Evolutionary conservation across 2,888 invertebrate species (phyloP).

Genomic region (Cephus pulcher): DNA sequence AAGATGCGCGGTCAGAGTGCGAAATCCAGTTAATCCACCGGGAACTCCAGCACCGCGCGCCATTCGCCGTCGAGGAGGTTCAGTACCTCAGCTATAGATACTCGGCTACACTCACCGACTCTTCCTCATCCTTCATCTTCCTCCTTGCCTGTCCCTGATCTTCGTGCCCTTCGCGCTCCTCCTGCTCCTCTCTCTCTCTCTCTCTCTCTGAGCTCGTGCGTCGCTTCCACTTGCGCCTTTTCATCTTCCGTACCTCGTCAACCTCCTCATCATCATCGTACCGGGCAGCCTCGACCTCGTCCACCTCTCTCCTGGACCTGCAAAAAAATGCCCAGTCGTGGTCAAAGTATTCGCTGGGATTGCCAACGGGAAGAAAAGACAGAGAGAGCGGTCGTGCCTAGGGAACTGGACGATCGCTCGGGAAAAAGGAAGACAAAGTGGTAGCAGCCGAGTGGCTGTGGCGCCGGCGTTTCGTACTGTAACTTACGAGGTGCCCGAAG

Average conservation of each 20-base stretch:
- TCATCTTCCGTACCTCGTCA: neutral
- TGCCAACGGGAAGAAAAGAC: neutral
- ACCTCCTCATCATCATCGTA: neutral
- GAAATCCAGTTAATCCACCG: conserved; percentile 39
- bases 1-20: conserved; percentile 43
- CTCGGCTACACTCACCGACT: neutral
- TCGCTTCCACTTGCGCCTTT: neutral
- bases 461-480: conserved; percentile 14
- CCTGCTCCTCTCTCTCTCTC: too few relatives aligned
- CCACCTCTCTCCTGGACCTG: neutral
- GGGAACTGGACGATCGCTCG: neutral
- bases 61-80: neutral
- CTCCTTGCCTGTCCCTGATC: neutral
- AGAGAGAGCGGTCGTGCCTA: neutral
- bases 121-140: neutral
- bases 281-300: neutral
- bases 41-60: neutral
- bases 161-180: neutral
- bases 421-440: neutral
- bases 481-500: conserved; percentile 30
- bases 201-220: too few relatives aligned
- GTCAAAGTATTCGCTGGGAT: neutral
- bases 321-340: neutral
- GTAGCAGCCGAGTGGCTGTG: neutral
- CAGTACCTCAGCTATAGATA: neutral